Percentiles rank a stretch among this genome's conserved stretches.
These are phyloP conservation scores for Rhodeus uyekii DNA, from an alignment of 2,797 vertebrate genomes.

Conservation along the genomic window DNA sequence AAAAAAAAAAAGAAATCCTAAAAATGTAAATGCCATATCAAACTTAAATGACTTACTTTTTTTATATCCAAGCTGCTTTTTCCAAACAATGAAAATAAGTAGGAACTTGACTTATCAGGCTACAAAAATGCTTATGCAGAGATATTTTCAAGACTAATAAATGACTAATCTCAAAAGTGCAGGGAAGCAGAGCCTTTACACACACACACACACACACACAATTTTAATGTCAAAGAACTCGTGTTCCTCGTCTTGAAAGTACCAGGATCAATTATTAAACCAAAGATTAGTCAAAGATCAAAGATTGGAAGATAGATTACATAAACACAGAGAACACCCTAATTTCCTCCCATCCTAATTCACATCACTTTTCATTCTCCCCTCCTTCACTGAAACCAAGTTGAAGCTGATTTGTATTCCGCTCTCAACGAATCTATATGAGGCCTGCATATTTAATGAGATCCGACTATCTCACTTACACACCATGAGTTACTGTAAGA, in stretches of 20 bases:
- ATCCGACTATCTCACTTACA: not conserved
- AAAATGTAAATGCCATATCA: no score
- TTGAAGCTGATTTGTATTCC: conserved; percentile 6
- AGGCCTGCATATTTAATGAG: conserved; percentile 20
- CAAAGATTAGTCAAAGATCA: conserved; percentile 35
- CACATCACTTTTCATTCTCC: not conserved
- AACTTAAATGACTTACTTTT: not conserved
- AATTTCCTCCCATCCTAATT: conserved; percentile 12
- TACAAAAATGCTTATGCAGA: no score
- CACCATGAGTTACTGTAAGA: conserved; percentile 8
- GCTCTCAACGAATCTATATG: conserved; percentile 4
- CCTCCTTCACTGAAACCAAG: not conserved
- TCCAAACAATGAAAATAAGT: not conserved
- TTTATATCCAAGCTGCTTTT: not conserved
- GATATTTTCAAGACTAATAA: not conserved
- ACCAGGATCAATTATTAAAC: conserved; percentile 30
- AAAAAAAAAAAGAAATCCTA: no score
- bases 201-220: not conserved
- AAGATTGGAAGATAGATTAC: conserved; percentile 15
- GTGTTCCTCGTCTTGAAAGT: not conserved
- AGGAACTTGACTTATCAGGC: not conserved
- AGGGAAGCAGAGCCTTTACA: not conserved
- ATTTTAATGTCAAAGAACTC: not conserved
- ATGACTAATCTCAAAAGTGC: not conserved
- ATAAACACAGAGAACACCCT: conserved; percentile 7